phyloP scores from a whole-genome alignment of 1,140 invertebrate genomes.

The Acromyrmex heyeri region DNA sequence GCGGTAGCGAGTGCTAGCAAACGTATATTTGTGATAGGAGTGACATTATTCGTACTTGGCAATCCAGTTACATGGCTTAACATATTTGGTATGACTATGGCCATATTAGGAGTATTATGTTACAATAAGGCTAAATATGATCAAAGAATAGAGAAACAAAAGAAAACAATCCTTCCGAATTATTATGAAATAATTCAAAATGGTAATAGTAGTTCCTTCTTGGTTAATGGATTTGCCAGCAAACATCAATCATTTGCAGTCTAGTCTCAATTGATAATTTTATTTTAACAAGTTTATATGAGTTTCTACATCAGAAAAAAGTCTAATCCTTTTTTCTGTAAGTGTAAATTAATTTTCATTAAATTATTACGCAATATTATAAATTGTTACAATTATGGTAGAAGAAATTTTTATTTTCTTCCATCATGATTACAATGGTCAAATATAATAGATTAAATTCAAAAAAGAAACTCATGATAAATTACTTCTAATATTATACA shows the following conservation, averaged over 20 bases:
- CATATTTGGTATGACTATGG: constrained; percentile 96
- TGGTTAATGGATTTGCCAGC: constrained; percentile 78
- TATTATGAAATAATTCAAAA: constrained; percentile 82
- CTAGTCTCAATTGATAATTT: constrained; percentile 77
- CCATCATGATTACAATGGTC: no score
- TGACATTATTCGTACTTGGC: constrained; percentile 95
- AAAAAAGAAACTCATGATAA: constrained; percentile 32
- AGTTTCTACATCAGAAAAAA: constrained; percentile 32
- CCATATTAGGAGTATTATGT: constrained; percentile 95
- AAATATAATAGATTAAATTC: background rate
- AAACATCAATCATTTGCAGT: constrained; percentile 76
- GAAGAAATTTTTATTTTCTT: no score
- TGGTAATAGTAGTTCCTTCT: constrained; percentile 74
- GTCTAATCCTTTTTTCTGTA: background rate
- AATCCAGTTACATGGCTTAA: constrained; percentile 97
- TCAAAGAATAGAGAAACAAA: constrained; percentile 88
- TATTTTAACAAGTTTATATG: constrained; percentile 35
- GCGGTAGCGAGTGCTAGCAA: constrained; percentile 98
- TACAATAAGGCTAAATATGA: constrained; percentile 96
- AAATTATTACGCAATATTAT: background rate
- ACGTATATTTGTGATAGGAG: constrained; percentile 96
- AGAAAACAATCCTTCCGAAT: constrained; percentile 87
- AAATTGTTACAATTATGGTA: background rate
- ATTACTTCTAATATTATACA: constrained; percentile 44
- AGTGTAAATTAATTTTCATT: background rate